These are phyloP conservation scores for Tanypteryx hageni DNA, from an alignment of 2,888 invertebrate genomes.

Conservation along the genomic window DNA sequence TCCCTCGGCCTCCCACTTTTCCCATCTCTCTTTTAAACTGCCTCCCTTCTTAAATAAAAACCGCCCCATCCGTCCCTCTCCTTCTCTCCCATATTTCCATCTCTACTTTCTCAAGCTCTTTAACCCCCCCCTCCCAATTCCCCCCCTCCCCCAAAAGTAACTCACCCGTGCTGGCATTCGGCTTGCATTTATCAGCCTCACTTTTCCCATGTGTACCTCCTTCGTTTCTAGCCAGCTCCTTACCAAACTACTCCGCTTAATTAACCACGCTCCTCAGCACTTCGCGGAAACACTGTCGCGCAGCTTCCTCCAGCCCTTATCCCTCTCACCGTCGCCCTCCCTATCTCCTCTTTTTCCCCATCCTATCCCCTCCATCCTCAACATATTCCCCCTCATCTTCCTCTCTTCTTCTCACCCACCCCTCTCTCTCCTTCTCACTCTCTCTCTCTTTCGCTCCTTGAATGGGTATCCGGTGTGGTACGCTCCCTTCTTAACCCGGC, in stretches of 20 bases:
- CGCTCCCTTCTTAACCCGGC: not conserved
- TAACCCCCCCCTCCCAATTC: not conserved
- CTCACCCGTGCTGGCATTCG: not conserved
- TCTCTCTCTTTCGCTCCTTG: not conserved
- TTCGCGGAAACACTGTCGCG: slow-evolving; percentile 8
- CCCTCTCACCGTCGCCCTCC: not conserved
- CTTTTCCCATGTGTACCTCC: slow-evolving; percentile 39
- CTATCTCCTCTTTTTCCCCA: not conserved
- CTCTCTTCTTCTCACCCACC: not conserved
- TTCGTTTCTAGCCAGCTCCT: slow-evolving; percentile 29
- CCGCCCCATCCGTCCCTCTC: not conserved
- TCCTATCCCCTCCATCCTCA: not conserved
- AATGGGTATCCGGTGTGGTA: not conserved
- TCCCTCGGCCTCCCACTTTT: not conserved
- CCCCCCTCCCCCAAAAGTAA: not conserved
- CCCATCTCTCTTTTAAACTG: not conserved
- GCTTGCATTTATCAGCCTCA: slow-evolving; percentile 44
- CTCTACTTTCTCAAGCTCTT: not conserved
- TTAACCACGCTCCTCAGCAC: slow-evolving; percentile 34
- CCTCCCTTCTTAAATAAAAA: not conserved
- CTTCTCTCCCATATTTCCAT: not conserved
- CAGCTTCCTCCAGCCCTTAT: not conserved
- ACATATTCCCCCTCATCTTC: not conserved
- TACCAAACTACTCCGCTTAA: slow-evolving; percentile 53
- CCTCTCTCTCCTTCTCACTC: not conserved